Percentiles rank a stretch among this genome's conserved stretches.
These are phyloP conservation scores for Asbolus verrucosus DNA, from an alignment of 1,140 invertebrate species.

Conservation along the genomic window DNA sequence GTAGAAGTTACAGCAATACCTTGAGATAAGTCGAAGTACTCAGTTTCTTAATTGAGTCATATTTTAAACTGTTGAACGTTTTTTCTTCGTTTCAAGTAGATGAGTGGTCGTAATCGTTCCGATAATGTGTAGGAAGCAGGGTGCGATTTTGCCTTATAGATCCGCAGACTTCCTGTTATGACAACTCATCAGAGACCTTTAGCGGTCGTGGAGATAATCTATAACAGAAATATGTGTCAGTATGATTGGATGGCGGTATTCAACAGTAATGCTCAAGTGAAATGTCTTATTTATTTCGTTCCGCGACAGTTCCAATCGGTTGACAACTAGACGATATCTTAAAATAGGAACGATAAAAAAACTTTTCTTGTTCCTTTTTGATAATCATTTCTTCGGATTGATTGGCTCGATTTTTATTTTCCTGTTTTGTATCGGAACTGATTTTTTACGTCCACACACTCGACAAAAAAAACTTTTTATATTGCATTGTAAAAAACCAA, in stretches of 20 bases:
- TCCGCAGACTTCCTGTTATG: not conserved
- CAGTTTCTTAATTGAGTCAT: conserved; percentile 29
- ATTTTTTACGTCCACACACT: conserved; percentile 27
- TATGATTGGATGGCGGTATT: not conserved
- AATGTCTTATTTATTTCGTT: not conserved
- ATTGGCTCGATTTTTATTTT: conserved; percentile 34
- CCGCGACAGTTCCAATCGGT: too few species aligned
- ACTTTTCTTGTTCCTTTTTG: conserved; percentile 8
- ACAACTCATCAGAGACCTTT: conserved; percentile 10
- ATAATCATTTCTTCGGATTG: conserved; percentile 9
- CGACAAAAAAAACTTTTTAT: conserved; percentile 26
- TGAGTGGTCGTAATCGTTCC: conserved; percentile 15
- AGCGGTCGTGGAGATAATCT: too few species aligned
- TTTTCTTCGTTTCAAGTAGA: conserved; percentile 17
- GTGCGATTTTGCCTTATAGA: not conserved
- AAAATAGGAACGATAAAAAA: conserved; percentile 18
- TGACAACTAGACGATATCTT: too few species aligned
- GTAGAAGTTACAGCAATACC: conserved; percentile 22
- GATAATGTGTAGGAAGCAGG: conserved; percentile 3
- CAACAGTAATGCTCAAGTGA: not conserved
- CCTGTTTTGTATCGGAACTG: conserved; percentile 28
- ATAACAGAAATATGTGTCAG: too few species aligned
- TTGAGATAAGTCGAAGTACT: conserved; percentile 33
- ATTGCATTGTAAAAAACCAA: conserved; percentile 14
- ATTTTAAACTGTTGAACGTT: conserved; percentile 25